A percentile compares a stretch with the other conserved stretches of the same genome.
Conservation (phyloP, 2,888 invertebrate species). For the Cataglyphis livida region DNA sequence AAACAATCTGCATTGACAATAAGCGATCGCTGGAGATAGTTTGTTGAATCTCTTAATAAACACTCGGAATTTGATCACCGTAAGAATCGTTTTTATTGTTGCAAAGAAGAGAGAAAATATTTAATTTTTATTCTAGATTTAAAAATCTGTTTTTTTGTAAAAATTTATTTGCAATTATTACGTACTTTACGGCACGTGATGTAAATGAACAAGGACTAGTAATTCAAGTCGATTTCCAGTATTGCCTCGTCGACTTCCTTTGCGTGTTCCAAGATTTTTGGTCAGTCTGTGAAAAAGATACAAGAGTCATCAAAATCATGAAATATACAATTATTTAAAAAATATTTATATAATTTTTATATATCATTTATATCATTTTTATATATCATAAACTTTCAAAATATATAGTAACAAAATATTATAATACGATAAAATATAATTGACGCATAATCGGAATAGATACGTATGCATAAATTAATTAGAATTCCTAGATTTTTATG, state of each 20-base stretch:
- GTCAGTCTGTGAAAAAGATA: constrained; percentile 88
- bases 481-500: not conserved
- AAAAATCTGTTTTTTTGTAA: not conserved
- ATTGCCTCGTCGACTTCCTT: constrained; percentile 94
- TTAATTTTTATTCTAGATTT: not conserved
- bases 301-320: not conserved
- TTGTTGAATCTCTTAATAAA: constrained; percentile 52
- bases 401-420: not conserved
- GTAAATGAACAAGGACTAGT: constrained; percentile 93
- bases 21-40: constrained; percentile 73
- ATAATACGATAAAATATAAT: not conserved
- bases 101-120: not conserved
- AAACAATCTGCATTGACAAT: constrained; percentile 55
- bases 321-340: not conserved
- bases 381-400: not conserved
- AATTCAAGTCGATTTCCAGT: constrained; percentile 94
- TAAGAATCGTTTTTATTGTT: constrained; percentile 60
- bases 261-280: constrained; percentile 93
- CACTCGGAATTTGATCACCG: constrained; percentile 68
- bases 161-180: not conserved
- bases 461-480: not conserved
- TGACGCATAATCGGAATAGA: not conserved
- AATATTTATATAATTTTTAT: not conserved
- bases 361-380: not conserved
- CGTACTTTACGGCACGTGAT: constrained; percentile 93